Evolutionary conservation across 30 jellyfish, hydroid and myxozoan genomes (phyloP).

Genomic region (Aurelia sp.): DNA sequence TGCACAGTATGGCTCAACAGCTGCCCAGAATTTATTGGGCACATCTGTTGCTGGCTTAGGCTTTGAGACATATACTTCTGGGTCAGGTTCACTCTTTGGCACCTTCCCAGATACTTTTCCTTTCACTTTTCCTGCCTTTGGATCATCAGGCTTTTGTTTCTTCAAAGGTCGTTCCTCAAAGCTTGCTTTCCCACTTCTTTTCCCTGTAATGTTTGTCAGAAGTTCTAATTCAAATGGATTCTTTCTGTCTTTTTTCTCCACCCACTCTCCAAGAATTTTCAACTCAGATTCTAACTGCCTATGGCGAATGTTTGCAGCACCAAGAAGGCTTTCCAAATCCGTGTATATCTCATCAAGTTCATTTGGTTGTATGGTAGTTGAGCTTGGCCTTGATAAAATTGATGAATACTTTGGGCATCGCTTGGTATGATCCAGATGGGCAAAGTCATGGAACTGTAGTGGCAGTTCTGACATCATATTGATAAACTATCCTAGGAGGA

Average conservation of each 20-base stretch:
- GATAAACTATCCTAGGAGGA: neutral
- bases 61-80: conserved; percentile 77
- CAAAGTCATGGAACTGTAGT: conserved; percentile 88
- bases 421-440: conserved; percentile 85
- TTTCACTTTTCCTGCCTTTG: conserved; percentile 47
- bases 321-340: conserved; percentile 88
- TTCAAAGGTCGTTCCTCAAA: conserved; percentile 65
- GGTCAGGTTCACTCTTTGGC: conserved; percentile 57
- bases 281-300: conserved; percentile 92
- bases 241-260: conserved; percentile 91
- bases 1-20: conserved; percentile 96
- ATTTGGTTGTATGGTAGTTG: conserved; percentile 59
- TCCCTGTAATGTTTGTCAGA: conserved; percentile 41
- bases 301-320: conserved; percentile 94
- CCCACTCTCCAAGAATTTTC: conserved; percentile 92
- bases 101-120: conserved; percentile 63
- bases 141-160: conserved; percentile 84
- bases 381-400: conserved; percentile 57
- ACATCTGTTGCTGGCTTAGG: conserved; percentile 83
- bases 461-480: conserved; percentile 79
- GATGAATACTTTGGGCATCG: conserved; percentile 88
- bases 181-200: conserved; percentile 57
- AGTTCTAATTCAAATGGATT: conserved; percentile 62
- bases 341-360: conserved; percentile 92
- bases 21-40: conserved; percentile 94